Conservation (phyloP, 2,113 vertebrate genomes). For the Pterocles burchelli region DNA sequence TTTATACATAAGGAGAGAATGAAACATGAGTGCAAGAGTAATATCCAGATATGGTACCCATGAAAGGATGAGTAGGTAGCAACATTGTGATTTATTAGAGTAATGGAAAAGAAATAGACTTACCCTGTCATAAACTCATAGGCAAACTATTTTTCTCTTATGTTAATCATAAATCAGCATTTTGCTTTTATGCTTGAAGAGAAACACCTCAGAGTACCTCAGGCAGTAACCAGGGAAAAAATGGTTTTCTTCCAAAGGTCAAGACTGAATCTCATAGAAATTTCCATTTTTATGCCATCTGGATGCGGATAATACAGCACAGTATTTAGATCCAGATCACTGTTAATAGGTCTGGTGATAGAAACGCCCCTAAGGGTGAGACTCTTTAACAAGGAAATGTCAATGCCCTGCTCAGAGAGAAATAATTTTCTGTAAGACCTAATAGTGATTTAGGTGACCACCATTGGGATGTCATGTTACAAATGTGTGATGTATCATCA, state of each 20-base stretch:
- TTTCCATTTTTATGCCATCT: constrained; percentile 69
- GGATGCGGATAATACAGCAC: not conserved
- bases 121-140: not conserved
- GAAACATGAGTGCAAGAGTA: not conserved
- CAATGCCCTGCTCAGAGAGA: constrained; percentile 40
- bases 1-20: not conserved
- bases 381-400: constrained; percentile 70
- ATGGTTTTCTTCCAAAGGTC: constrained; percentile 67
- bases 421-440: constrained; percentile 39
- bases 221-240: not conserved
- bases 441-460: constrained; percentile 42
- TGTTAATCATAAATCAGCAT: constrained; percentile 51
- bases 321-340: constrained; percentile 52
- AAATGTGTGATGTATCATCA: not conserved
- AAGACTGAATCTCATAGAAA: constrained; percentile 47
- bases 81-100: constrained; percentile 23
- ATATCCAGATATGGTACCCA: not conserved
- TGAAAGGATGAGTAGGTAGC: not conserved
- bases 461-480: not conserved
- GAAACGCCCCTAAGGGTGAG: constrained; percentile 40
- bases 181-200: constrained; percentile 40
- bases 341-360: constrained; percentile 60
- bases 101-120: constrained; percentile 3
- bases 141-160: constrained; percentile 30
- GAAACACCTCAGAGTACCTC: constrained; percentile 10